Evolutionary conservation across 2,888 invertebrate species (phyloP), one percentile per base, ranked within the genome.

Genomic region (Ochropleura leucogaster): DNA sequence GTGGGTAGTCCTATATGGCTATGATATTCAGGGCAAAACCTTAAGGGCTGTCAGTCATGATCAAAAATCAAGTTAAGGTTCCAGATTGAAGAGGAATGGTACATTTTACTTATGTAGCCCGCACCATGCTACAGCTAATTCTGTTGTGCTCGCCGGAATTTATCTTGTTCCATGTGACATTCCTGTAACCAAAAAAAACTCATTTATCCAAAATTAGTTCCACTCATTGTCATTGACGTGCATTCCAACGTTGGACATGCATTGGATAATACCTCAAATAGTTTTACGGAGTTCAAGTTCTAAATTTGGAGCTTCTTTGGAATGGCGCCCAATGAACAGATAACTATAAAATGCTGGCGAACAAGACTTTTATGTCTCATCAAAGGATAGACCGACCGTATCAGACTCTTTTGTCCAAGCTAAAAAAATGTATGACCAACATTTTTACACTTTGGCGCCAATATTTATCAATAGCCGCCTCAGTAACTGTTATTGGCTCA

Each of bases 181-280:
- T 63, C 69, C 16, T 69, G 12, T 46, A 10, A n/a, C 66, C 5
- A 64, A 69, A 83, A 80, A n/a, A 80, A 44, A 53, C 51, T 57
- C 69, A 69, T 68, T 77, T 65, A 74, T 74, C 49, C 57, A 14
- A 67, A 69, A 80, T 84, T 82, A n/a, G 84, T 82, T 84, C 77
- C 77, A 65, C n/a, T 67, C 64, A 64, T 84, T 80, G 69, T 71
- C 71, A 68, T 8, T 30, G 59, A 44, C 51, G n/a, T 55, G 20
- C 76, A 80, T 77, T 72, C 72, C 69, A 18, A 7, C n/a, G 14
- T 53, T 60, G 44, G 68, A 42, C 51, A 67, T 65, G 57, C 40
- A 8, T 57, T 49, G 40, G 62, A 68, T 57, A 68, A 62, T 46
- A 68, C 65, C 42, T 49, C 63, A 60, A 72, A 82, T 44, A 55